These are phyloP conservation scores for Drosophila limbata DNA, from an alignment of 2,888 invertebrate genomes.

Conservation along the genomic window DNA sequence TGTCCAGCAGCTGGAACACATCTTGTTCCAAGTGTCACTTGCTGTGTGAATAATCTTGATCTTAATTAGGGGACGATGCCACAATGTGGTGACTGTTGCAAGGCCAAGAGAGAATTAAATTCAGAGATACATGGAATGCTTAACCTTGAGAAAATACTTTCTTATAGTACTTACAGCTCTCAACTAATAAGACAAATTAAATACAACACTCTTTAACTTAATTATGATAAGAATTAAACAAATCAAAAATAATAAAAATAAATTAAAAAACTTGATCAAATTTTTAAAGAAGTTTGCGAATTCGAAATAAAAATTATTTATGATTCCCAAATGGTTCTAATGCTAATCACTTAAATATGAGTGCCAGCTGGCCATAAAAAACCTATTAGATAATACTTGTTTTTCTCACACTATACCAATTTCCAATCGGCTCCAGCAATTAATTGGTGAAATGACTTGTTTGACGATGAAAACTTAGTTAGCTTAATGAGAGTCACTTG, in stretches of 20 bases:
- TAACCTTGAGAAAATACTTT: constrained; percentile 18
- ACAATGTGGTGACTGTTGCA: constrained; percentile 16
- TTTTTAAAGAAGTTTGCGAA: too few relatives aligned
- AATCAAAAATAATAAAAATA: too few relatives aligned
- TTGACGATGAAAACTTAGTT: neutral
- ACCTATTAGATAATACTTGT: constrained; percentile 9
- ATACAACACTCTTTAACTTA: neutral
- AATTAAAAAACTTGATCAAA: too few relatives aligned
- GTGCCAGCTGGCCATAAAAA: neutral
- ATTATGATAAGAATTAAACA: too few relatives aligned
- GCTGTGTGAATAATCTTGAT: constrained; percentile 12
- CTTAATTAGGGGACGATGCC: constrained; percentile 20
- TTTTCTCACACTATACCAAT: neutral
- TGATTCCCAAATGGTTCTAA: neutral
- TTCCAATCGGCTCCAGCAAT: neutral
- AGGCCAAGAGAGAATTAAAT: constrained; percentile 19
- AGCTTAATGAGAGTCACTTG: constrained; percentile 8
- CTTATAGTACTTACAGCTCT: neutral
- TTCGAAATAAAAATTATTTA: too few relatives aligned
- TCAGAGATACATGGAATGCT: neutral
- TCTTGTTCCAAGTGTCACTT: constrained; percentile 18
- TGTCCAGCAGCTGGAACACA: constrained; percentile 41
- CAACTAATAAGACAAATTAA: neutral
- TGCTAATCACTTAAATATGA: neutral
- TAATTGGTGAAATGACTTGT: constrained; percentile 4